Evolutionary conservation across 2,113 vertebrate genomes (phyloP).

Genomic region (Tragulus kanchil): DNA sequence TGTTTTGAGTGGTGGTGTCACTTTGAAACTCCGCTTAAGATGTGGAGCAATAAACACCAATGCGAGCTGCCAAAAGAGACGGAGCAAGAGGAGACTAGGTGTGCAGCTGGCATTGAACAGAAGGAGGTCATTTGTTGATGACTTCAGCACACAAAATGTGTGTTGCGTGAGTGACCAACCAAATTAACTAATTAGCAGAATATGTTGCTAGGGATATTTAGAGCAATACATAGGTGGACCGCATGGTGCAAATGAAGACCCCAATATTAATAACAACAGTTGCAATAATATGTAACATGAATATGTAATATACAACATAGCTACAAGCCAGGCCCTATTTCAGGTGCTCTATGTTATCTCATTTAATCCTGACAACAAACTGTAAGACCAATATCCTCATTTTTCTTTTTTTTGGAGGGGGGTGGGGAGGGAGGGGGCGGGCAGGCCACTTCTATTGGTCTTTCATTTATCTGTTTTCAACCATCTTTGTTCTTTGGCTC

Average conservation of each 20-base stretch:
- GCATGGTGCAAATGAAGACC: neutral
- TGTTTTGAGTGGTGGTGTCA: slow-evolving; percentile 74
- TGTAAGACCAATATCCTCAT: neutral
- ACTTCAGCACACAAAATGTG: too few species aligned
- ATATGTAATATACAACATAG: neutral
- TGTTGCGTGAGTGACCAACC: neutral
- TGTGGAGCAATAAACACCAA: neutral
- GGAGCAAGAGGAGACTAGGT: neutral
- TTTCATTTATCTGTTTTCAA: too few species aligned
- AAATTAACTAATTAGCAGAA: neutral
- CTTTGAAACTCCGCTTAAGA: neutral
- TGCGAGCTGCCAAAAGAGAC: accelerated
- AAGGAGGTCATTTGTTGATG: neutral
- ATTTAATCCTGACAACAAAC: slow-evolving; percentile 32
- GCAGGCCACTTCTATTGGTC: too few species aligned
- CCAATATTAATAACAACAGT: neutral
- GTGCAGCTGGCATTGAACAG: neutral
- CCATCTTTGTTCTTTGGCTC: too few species aligned
- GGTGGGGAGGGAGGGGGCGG: too few species aligned
- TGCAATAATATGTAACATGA: neutral
- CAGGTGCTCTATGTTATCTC: slow-evolving; percentile 11
- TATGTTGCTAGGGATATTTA: neutral
- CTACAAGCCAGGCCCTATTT: neutral
- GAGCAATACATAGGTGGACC: neutral
- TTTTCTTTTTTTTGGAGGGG: neutral